These are phyloP conservation scores for Arion vulgaris DNA, from an alignment of 1,140 invertebrate genomes.

Conservation along the genomic window DNA sequence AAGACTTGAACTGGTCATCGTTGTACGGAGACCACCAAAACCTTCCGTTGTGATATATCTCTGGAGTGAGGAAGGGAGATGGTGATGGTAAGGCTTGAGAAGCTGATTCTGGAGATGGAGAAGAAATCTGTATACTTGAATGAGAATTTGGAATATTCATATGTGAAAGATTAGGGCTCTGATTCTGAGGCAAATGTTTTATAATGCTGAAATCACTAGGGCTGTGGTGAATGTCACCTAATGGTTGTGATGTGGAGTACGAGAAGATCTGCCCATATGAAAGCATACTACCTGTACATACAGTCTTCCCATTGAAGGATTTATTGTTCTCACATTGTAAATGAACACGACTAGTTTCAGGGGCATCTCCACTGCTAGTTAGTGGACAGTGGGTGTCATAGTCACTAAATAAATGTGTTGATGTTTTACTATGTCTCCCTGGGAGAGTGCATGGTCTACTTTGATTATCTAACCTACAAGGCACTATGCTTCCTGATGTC, in stretches of 20 bases:
- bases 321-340: background rate
- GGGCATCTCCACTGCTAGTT: background rate
- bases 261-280: background rate
- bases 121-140: background rate
- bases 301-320: background rate
- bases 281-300: background rate
- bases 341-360: background rate
- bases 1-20: background rate
- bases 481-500: background rate
- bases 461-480: slow-evolving; percentile 4
- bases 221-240: background rate
- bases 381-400: background rate
- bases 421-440: background rate
- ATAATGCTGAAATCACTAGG: slow-evolving; percentile 6
- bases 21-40: background rate
- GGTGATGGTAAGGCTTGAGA: background rate
- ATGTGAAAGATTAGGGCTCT: background rate
- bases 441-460: background rate
- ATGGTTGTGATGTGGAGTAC: background rate
- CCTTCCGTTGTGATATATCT: background rate
- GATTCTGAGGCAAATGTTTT: background rate
- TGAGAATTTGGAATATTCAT: background rate
- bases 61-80: background rate
- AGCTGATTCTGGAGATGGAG: background rate
- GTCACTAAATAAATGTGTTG: background rate